Base-by-base conservation (phyloP, 2,888 invertebrate genomes). In the Drosophila conformis region DNA sequence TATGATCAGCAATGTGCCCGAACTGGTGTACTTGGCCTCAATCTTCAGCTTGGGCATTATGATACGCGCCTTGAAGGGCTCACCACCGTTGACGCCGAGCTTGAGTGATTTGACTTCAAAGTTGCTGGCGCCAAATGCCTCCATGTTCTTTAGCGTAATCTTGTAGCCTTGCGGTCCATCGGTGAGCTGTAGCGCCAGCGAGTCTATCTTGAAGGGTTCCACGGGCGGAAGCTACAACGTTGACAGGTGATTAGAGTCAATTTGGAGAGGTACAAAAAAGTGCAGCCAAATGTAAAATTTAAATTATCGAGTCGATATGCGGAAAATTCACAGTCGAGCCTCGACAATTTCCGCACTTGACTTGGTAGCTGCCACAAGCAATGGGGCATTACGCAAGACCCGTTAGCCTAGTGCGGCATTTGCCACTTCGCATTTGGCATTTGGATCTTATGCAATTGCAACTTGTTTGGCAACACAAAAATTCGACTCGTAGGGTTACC, bases 1-100 rank as follows among this genome's bases (percentile, higher is more conserved):
- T 53, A 96, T 94, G 72, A 96, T 96, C 71, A 96, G 94, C 51
- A 96, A 91, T 5, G 96, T 94, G 0, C 96, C 96, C 62, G 95
- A 95, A 85, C 96, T 96, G 18, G 94, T 94, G 90, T 96, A 96
- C 83, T 94, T 94, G 7, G 96, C 94, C 84, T 95, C 94, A 80
- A 96, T 95, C 84, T 94, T 94, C 86, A 96, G 92, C 75, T 94
- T 94, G n/a, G 96, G 96, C 92, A 96, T 95, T 67, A 94, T 92
- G 59, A 96, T 94, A 79, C 94, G 93, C 0, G 95, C 95, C 91
- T 95, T 95, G 90, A 96, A 96, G 40, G 96, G 95, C 88, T 94
- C 94, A n/a, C 94, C 94, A 73, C 78, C 78, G 40, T 95, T 94
- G 78, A 94, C 94, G 74, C 94, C 94, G 64, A 95, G 91, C 82